phyloP scores from a whole-genome alignment of 2,113 vertebrate genomes.

The Hyaena hyaena region DNA sequence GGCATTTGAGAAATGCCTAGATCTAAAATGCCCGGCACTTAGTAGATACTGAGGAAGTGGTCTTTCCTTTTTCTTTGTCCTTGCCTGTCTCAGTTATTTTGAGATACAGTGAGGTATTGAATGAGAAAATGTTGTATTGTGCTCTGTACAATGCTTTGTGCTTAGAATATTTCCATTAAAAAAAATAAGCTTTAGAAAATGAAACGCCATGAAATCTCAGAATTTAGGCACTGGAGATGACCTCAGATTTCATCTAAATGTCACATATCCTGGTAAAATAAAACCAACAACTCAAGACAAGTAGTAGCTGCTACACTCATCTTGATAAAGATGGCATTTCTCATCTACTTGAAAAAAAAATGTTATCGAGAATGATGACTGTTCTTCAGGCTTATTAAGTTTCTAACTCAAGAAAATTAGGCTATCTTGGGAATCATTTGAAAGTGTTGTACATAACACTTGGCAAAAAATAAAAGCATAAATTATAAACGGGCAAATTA shows the following conservation, averaged over 20 bases:
- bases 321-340: background rate
- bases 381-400: background rate
- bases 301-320: background rate
- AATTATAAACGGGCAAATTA: background rate
- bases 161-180: background rate
- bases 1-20: background rate
- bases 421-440: background rate
- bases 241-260: conserved; percentile 27
- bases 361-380: background rate
- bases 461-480: background rate
- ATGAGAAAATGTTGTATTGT: background rate
- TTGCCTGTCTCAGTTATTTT: background rate
- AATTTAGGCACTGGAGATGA: background rate
- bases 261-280: background rate
- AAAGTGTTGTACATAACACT: background rate
- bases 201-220: background rate
- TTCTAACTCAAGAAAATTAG: conserved; percentile 38
- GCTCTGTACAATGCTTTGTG: background rate
- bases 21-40: background rate
- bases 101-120: background rate
- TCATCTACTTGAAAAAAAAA: background rate
- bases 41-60: background rate
- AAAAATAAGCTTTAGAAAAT: conserved; percentile 16
- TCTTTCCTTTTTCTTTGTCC: background rate
- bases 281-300: conserved; percentile 10